Evolutionary conservation across 2,888 invertebrate genomes (phyloP).

Genomic region (Andrena trimmerana): DNA sequence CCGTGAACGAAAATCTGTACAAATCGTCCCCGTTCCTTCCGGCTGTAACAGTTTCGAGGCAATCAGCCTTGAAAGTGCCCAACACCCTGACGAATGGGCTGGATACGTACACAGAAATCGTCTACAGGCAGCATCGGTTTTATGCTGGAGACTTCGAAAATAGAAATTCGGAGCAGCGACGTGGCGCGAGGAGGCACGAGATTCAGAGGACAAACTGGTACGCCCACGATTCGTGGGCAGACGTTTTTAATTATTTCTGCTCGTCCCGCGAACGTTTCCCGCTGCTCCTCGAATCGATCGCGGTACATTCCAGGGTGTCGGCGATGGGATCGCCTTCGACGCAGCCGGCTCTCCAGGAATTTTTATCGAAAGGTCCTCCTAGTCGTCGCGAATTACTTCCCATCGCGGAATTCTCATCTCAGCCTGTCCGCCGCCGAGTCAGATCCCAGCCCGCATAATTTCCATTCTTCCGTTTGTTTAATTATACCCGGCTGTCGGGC

Average conservation of each 20-base stretch:
- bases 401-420: constrained; percentile 70
- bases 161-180: no score
- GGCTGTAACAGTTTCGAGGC: not conserved
- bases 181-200: no score
- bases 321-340: constrained; percentile 43
- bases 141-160: not conserved
- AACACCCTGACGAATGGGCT: no score
- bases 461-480: constrained; percentile 69
- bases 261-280: constrained; percentile 10
- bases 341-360: constrained; percentile 56
- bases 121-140: no score
- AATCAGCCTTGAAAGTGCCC: not conserved
- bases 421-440: constrained; percentile 39
- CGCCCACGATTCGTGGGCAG: not conserved
- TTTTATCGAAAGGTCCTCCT: constrained; percentile 61
- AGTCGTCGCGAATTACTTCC: constrained; percentile 67
- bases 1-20: not conserved
- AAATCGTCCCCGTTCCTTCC: not conserved
- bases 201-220: not conserved
- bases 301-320: constrained; percentile 47
- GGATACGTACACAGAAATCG: no score
- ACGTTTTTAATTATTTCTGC: not conserved
- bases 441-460: constrained; percentile 56
- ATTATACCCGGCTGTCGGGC: constrained; percentile 35
- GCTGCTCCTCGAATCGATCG: constrained; percentile 47